These are phyloP conservation scores for Asarcornis scutulata DNA, from an alignment of 2,113 vertebrate genomes.

Conservation along the genomic window DNA sequence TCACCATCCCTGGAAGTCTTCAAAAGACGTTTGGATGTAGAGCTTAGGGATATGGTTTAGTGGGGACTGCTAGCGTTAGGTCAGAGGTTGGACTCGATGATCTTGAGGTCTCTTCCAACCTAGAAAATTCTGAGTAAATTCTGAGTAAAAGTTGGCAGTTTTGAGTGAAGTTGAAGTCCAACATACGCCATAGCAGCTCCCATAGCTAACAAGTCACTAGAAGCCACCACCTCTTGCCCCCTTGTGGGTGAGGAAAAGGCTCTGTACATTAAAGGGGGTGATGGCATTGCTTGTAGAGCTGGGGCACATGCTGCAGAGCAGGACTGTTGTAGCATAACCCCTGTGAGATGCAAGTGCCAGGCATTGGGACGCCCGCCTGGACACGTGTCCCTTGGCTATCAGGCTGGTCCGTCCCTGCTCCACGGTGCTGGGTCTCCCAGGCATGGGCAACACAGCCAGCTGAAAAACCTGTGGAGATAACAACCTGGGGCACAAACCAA, in stretches of 20 bases:
- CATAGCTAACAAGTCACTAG: neutral
- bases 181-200: neutral
- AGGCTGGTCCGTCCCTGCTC: neutral
- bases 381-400: neutral
- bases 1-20: too few relatives aligned
- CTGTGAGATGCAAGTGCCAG: neutral
- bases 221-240: neutral
- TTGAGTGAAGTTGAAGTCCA: neutral
- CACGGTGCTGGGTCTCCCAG: neutral
- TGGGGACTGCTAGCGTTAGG: too few relatives aligned
- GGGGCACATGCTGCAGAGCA: neutral
- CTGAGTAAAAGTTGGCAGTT: neutral
- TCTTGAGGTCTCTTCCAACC: too few relatives aligned
- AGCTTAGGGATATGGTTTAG: too few relatives aligned
- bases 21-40: too few relatives aligned
- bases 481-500: neutral
- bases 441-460: accelerated
- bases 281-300: neutral
- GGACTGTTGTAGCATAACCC: neutral
- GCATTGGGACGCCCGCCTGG: neutral
- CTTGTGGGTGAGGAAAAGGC: neutral
- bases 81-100: too few relatives aligned
- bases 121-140: too few relatives aligned
- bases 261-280: neutral
- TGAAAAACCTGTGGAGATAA: neutral